These are phyloP conservation scores for Agonum fuliginosum DNA, from an alignment of 2,888 invertebrate genomes.

Conservation along the genomic window DNA sequence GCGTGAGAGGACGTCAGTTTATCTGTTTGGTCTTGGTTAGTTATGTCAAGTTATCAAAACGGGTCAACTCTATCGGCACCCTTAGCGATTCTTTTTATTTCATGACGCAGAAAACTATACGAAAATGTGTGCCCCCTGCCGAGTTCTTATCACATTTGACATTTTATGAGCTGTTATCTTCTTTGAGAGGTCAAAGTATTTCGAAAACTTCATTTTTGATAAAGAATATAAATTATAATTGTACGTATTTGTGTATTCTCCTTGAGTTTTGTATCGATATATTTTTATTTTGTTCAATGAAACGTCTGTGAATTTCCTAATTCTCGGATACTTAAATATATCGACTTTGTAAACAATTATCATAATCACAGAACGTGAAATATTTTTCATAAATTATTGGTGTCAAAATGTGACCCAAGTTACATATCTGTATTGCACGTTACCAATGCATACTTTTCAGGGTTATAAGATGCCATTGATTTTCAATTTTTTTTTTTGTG, in stretches of 20 bases:
- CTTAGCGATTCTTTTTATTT: slow-evolving; percentile 42
- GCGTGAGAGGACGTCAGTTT: not conserved
- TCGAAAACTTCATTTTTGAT: slow-evolving; percentile 44
- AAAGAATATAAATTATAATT: too few species aligned
- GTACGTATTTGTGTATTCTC: not conserved
- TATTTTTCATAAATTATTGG: not conserved
- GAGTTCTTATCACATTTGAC: slow-evolving; percentile 30
- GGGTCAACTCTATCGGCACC: slow-evolving; percentile 61
- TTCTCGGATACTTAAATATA: not conserved
- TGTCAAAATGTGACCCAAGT: too few species aligned
- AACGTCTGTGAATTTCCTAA: not conserved
- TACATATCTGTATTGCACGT: too few species aligned
- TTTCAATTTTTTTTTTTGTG: too few species aligned
- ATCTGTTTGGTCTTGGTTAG: slow-evolving; percentile 62
- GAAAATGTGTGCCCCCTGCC: slow-evolving; percentile 47
- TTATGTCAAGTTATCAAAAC: slow-evolving; percentile 61
- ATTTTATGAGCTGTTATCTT: not conserved
- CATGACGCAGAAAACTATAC: slow-evolving; percentile 17
- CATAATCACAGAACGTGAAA: not conserved
- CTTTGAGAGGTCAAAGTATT: slow-evolving; percentile 7
- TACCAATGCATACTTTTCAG: too few species aligned
- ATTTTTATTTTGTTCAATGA: slow-evolving; percentile 7
- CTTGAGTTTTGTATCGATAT: slow-evolving; percentile 7
- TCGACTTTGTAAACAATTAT: not conserved
- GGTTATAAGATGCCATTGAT: too few species aligned